Conservation (phyloP, 2,113 vertebrate species). For the Epinephelus lanceolatus region DNA sequence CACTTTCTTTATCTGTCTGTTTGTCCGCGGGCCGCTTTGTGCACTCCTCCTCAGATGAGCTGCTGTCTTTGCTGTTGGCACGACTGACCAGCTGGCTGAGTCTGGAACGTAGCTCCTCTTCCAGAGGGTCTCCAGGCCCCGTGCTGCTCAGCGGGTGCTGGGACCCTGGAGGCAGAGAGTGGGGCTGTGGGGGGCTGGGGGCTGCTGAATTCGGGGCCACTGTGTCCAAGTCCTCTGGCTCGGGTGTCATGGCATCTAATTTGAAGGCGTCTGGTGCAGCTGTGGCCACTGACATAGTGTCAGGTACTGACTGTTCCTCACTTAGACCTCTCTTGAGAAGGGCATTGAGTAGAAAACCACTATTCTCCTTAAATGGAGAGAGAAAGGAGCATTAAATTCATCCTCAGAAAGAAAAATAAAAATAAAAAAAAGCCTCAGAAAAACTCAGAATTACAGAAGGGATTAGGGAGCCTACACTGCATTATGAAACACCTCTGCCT, state of each 20-base stretch:
- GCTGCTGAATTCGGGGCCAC: constrained; percentile 56
- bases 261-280: constrained; percentile 57
- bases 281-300: constrained; percentile 36
- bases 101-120: constrained; percentile 86
- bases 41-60: constrained; percentile 88
- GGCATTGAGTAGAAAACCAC: constrained; percentile 76
- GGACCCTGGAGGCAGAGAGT: constrained; percentile 73
- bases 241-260: constrained; percentile 65
- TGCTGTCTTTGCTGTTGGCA: constrained; percentile 86
- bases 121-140: constrained; percentile 66
- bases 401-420: not conserved
- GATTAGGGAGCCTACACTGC: not conserved
- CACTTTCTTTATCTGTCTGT: constrained; percentile 75
- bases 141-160: constrained; percentile 39
- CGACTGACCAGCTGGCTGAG: constrained; percentile 85
- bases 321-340: constrained; percentile 77
- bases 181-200: constrained; percentile 32
- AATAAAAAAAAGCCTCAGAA: too few species aligned
- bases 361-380: constrained; percentile 72
- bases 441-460: not conserved
- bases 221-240: constrained; percentile 68
- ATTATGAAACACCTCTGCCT: constrained; percentile 38
- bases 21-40: constrained; percentile 71
- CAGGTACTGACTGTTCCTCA: constrained; percentile 67
- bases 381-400: constrained; percentile 15